Percentiles rank a stretch among this genome's conserved stretches.
Conservation (phyloP, 2,888 invertebrate genomes). For the Aphodius sticticus region DNA sequence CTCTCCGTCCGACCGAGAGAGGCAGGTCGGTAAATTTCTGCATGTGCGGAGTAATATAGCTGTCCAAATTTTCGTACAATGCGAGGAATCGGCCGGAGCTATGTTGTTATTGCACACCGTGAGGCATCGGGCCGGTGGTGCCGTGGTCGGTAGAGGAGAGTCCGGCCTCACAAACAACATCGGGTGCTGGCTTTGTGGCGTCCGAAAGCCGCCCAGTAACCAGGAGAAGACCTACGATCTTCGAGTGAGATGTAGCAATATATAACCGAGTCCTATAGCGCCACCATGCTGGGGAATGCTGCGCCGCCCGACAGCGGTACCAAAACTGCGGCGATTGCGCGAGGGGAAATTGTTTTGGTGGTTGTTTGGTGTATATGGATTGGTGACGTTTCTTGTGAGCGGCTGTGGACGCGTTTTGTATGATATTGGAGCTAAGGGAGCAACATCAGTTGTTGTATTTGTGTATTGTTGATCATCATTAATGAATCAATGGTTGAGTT, state of each 20-base stretch:
- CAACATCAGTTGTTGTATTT: no score
- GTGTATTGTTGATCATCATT: no score
- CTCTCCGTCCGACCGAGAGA: neutral
- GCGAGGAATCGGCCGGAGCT: neutral
- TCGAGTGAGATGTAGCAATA: constrained; percentile 49
- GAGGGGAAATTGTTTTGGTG: no score
- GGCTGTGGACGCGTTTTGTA: no score
- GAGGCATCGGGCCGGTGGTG: neutral
- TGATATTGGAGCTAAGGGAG: no score
- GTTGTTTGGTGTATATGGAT: no score
- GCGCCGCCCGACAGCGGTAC: constrained; percentile 26
- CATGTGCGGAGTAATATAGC: neutral
- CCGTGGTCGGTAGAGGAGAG: no score
- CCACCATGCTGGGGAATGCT: constrained; percentile 48
- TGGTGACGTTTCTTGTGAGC: no score
- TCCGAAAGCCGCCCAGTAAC: constrained; percentile 33
- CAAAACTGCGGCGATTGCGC: constrained; percentile 32
- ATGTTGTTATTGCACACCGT: neutral
- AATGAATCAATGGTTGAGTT: no score
- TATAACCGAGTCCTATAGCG: constrained; percentile 47
- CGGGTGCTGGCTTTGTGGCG: neutral
- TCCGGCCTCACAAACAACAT: neutral
- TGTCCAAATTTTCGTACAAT: neutral
- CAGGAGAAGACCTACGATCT: constrained; percentile 42
- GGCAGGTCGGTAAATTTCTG: neutral